Evolutionary conservation across 2,113 vertebrate species (phyloP), one percentile per base, ranked within the genome.

Genomic region (Prunella himalayana): DNA sequence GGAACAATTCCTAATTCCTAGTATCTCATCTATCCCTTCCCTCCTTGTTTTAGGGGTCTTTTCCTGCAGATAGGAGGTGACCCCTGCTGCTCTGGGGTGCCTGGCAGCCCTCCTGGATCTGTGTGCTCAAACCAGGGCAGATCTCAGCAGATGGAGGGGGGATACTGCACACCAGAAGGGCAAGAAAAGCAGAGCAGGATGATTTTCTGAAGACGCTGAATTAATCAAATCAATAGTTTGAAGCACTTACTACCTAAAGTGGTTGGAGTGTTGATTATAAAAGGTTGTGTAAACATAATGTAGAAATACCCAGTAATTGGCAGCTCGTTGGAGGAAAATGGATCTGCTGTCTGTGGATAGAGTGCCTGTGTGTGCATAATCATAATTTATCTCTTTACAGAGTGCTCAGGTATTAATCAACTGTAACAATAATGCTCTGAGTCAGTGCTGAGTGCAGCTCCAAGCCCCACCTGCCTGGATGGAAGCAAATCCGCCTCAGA

Each of bases 191-290:
- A 25, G 42, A 35, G 14, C 49, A 6, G 49, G 60, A 12, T 16
- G 65, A 30, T 15, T 75, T 84, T 51, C 41, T 80, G 86, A 47
- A 56, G 59, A 17, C 19, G 27, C 56, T 35, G 65, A 65, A 82
- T 91, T 91, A 91, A 94, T 90, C 44, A 64, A 91, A 89, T 82
- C 81, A 60, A 61, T 91, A 42, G 42, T 59, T 94, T 76, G 41
- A 85, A 92, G 91, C 85, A 85, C 80, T 91, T 76, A 90, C 94
- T 81, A 53, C 95, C 85, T 76, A 21, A 88, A 95, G 90, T 79
- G 86, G 71, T 73, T 82, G 82, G 51, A 88, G 84, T 69, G 93
- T 56, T 61, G 93, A 20, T 79, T 61, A 50, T 85, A 82, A 91
- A 92, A 95, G 39, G 50, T 81, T 69, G 39, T 70, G 82, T 94